Evolutionary conservation across 2,113 vertebrate species (phyloP).

Genomic region (Acanthisitta chloris): DNA sequence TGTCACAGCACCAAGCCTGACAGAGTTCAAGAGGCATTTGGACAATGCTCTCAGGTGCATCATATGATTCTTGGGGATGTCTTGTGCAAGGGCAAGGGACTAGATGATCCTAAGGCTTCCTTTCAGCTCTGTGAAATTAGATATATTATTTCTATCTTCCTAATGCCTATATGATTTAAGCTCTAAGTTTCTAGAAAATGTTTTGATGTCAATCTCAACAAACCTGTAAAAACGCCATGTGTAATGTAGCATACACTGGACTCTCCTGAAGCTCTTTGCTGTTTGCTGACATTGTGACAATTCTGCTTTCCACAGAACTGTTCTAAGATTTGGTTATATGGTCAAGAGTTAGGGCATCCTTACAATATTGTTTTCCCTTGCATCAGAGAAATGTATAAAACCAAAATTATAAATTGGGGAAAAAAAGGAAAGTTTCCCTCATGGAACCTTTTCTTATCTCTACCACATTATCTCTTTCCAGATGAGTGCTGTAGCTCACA

Average conservation of each 20-base stretch:
- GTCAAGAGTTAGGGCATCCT: not conserved
- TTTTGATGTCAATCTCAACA: not conserved
- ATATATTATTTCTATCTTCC: not conserved
- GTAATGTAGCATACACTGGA: rapidly evolving
- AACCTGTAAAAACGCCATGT: not conserved
- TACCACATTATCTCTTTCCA: not conserved
- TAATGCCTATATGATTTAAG: not conserved
- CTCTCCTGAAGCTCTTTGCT: not conserved
- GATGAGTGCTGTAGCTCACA: not conserved
- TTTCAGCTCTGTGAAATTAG: too few relatives aligned
- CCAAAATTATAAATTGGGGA: not conserved
- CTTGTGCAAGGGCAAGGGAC: too few relatives aligned
- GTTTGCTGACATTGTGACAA: not conserved
- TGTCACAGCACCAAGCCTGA: too few relatives aligned
- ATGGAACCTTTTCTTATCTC: not conserved
- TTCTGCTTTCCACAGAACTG: not conserved
- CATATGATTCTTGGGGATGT: too few relatives aligned
- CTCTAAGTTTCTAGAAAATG: not conserved
- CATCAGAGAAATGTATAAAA: not conserved
- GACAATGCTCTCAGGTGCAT: too few relatives aligned
- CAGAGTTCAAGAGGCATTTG: too few relatives aligned
- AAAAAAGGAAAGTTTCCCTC: not conserved
- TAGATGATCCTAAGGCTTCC: too few relatives aligned
- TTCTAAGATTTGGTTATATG: not conserved
- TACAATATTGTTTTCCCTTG: not conserved